These are phyloP conservation scores for Aproaerema taeniolella DNA, from an alignment of 2,888 invertebrate genomes.

Conservation along the genomic window DNA sequence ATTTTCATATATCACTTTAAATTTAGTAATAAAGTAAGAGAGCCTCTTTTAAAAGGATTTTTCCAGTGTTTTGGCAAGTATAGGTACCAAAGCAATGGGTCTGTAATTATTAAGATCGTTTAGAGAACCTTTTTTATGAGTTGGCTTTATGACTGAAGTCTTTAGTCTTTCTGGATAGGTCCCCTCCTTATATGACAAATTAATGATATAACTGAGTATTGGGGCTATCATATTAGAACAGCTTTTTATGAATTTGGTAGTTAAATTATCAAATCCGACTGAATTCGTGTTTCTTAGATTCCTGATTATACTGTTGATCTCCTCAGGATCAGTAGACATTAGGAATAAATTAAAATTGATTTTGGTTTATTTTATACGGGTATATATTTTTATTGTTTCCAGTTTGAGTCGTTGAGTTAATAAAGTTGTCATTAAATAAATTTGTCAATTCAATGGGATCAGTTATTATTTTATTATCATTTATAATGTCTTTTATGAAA, in stretches of 20 bases:
- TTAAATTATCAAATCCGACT: background rate
- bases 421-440: background rate
- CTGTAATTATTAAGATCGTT: background rate
- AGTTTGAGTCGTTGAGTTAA: constrained; percentile 18
- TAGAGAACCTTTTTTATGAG: background rate
- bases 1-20: background rate
- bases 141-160: background rate
- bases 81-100: background rate
- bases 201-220: background rate
- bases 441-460: background rate
- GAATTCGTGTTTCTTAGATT: background rate
- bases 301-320: background rate
- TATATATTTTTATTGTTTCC: background rate
- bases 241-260: background rate
- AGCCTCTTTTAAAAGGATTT: background rate
- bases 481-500: background rate
- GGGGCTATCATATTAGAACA: background rate
- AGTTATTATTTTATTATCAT: background rate
- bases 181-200: background rate
- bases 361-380: background rate
- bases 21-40: background rate
- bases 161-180: background rate
- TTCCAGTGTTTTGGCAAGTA: background rate
- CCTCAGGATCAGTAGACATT: background rate
- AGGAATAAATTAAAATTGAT: background rate